Conservation (phyloP, 2,888 invertebrate genomes). For the Tortricodes alternella region DNA sequence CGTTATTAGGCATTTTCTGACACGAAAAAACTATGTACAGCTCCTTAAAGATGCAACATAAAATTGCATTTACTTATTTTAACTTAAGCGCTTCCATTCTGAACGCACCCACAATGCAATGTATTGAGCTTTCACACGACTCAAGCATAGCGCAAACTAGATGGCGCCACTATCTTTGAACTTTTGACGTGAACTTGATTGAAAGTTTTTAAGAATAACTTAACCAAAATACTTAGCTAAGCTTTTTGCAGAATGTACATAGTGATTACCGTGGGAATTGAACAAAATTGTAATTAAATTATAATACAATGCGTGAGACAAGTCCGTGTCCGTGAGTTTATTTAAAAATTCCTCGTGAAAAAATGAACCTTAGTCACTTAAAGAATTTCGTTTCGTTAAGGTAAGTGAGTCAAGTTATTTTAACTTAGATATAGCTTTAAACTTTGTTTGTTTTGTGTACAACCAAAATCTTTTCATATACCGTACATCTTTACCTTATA, state of each 20-base stretch:
- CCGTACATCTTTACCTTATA: neutral
- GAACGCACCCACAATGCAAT: slow-evolving; percentile 58
- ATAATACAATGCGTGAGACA: slow-evolving; percentile 59
- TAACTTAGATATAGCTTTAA: slow-evolving; percentile 26
- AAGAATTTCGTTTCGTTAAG: slow-evolving; percentile 47
- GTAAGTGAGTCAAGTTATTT: slow-evolving; percentile 44
- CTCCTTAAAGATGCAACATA: slow-evolving; percentile 48
- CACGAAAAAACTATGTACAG: slow-evolving; percentile 53
- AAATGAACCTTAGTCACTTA: slow-evolving; percentile 38
- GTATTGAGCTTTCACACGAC: slow-evolving; percentile 65
- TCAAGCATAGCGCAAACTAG: slow-evolving; percentile 64
- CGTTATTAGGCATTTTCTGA: slow-evolving; percentile 58
- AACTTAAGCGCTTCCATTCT: slow-evolving; percentile 34
- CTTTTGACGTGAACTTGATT: slow-evolving; percentile 82
- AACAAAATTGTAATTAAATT: slow-evolving; percentile 52
- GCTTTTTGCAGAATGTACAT: slow-evolving; percentile 71
- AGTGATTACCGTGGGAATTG: slow-evolving; percentile 63
- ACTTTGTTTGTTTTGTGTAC: neutral
- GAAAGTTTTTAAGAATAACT: slow-evolving; percentile 72
- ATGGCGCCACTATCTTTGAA: slow-evolving; percentile 69
- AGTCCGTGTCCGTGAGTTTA: slow-evolving; percentile 40
- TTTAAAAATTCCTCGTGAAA: slow-evolving; percentile 42
- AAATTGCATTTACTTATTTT: slow-evolving; percentile 20
- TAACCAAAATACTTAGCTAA: slow-evolving; percentile 74
- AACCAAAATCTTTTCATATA: no score